Conservation (phyloP, 2,113 vertebrate genomes). For the Rhea americana region DNA sequence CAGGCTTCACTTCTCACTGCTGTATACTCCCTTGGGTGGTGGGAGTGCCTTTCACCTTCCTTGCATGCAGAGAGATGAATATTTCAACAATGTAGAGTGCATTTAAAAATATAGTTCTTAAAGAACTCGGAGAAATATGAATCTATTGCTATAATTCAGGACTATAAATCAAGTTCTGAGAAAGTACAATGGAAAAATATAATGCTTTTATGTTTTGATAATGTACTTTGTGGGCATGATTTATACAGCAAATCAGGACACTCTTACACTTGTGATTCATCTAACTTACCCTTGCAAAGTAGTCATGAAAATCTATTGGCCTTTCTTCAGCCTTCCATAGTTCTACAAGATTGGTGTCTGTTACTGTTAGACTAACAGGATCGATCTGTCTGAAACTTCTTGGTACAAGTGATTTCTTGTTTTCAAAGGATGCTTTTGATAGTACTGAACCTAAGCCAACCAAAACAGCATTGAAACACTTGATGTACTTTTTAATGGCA, state of each 20-base stretch:
- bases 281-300: not conserved
- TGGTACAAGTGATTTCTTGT: not conserved
- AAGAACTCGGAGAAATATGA: not conserved
- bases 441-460: not conserved
- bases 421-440: not conserved
- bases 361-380: not conserved
- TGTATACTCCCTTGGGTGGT: not conserved
- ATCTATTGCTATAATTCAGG: not conserved
- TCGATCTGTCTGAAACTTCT: slow-evolving; percentile 2
- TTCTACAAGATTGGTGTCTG: not conserved
- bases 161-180: not conserved
- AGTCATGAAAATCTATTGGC: not conserved
- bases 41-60: not conserved
- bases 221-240: not conserved
- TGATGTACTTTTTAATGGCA: not conserved
- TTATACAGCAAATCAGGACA: not conserved
- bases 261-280: not conserved
- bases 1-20: not conserved
- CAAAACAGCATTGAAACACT: not conserved
- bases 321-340: not conserved
- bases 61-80: not conserved
- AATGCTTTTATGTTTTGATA: not conserved
- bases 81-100: not conserved
- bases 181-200: not conserved
- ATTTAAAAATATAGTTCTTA: not conserved